Percentiles rank a stretch among this genome's conserved stretches.
These are phyloP conservation scores for Antrozous pallidus DNA, from an alignment of 2,797 vertebrate species.

Conservation along the genomic window DNA sequence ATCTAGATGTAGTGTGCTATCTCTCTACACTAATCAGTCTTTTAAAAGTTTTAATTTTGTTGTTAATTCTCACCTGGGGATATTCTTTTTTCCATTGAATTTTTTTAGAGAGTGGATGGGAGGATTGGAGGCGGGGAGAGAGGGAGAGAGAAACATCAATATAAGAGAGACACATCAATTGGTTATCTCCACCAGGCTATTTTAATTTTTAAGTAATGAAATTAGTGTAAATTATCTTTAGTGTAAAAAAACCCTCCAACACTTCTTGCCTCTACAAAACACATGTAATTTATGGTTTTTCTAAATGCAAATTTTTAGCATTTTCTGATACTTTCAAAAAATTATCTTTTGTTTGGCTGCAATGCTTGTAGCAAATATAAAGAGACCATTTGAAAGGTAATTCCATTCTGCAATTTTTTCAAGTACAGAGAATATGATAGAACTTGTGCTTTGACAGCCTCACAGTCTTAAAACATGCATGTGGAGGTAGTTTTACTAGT, in stretches of 20 bases:
- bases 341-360: neutral
- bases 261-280: neutral
- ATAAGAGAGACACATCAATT: too few species aligned
- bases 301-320: neutral
- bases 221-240: neutral
- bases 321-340: neutral
- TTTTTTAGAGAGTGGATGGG: too few species aligned
- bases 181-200: neutral
- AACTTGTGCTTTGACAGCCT: neutral
- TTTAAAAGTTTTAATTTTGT: neutral
- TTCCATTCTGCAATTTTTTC: neutral
- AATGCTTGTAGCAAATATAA: neutral
- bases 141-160: too few species aligned
- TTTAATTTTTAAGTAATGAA: constrained; percentile 21
- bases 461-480: neutral
- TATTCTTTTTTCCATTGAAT: too few species aligned
- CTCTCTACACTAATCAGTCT: neutral
- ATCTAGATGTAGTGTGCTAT: neutral
- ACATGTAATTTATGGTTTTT: neutral
- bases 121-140: too few species aligned
- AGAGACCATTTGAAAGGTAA: neutral
- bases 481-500: neutral
- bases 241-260: neutral
- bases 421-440: neutral
- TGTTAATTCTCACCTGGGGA: too few species aligned